Base-by-base conservation (phyloP, 2,888 invertebrate species). In the Ryuthela nishihirai region DNA sequence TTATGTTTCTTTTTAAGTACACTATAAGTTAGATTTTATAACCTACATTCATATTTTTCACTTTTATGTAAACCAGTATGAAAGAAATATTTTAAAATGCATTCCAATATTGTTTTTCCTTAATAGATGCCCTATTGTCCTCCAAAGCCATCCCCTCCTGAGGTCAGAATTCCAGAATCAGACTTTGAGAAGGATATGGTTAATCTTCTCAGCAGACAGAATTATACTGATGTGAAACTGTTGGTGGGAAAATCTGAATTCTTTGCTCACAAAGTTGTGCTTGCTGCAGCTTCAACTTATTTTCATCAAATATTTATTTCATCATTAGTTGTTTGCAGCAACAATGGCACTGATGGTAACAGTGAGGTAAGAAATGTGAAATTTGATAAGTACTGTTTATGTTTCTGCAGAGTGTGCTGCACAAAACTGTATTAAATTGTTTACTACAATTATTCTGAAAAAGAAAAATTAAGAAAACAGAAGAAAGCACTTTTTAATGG, bases 221-320 rank as follows among this genome's bases (percentile, higher is more conserved):
- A 85, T 62, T 90, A 89, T 76, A 85, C 90, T 7, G 94, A 95
- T 74, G 84, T 93, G 72, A 85, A 90, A 56, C 82, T 94, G 64
- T 84, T 85, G 65, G 7, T 7, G 9, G 88, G 88, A 1, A 81
- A 84, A n/a, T 77, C 77, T 23, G 84, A 85, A 20, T 88, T 91
- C 73, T 82, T 85, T 1, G 89, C 87, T 0, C 91, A 92, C 73
- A 82, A 88, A 59, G 88, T 90, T 73, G 81, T 91, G 71, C 75
- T 92, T 69, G 87, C 91, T 17, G 86, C 88, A 3, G 86, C 87
- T 2, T 90, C 90, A 50, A 85, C 85, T 59, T 84, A 86, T 2
- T 87, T 91, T 73, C 86, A 86, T 72, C 80, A 83, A 21, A 80
- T 89, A 2, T 79, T 89, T 34, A 85, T 83, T 35, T 84, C 83